Evolutionary conservation across 2,888 invertebrate genomes (phyloP).

Genomic region (Rhogogaster chlorosoma): DNA sequence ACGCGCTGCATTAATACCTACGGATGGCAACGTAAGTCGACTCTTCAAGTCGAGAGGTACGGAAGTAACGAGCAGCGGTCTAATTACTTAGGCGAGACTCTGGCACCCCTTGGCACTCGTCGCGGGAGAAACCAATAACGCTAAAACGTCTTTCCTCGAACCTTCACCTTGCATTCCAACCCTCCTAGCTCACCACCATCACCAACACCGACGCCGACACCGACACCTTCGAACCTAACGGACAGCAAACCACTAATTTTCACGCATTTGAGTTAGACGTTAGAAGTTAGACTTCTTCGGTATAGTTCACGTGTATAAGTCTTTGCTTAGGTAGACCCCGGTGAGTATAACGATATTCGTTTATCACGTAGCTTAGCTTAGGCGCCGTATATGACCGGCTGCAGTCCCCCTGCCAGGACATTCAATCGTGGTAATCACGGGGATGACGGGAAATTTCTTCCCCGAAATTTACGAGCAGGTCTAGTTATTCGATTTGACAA

Average conservation of each 20-base stretch:
- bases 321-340: too few species aligned
- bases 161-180: constrained; percentile 31
- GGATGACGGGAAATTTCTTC: not conserved
- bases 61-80: constrained; percentile 50
- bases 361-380: not conserved
- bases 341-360: not conserved
- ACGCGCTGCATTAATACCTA: not conserved
- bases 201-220: not conserved
- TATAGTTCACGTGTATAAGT: not conserved
- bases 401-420: not conserved
- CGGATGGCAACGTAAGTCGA: not conserved
- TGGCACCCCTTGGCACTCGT: constrained; percentile 41
- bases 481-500: too few species aligned
- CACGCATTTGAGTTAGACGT: constrained; percentile 74
- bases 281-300: constrained; percentile 54
- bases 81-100: constrained; percentile 47
- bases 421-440: not conserved
- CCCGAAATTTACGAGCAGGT: too few species aligned
- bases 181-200: not conserved
- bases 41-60: not conserved
- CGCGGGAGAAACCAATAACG: constrained; percentile 75
- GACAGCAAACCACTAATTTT: constrained; percentile 74
- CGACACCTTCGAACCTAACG: constrained; percentile 19
- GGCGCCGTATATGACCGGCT: not conserved
- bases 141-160: constrained; percentile 68